phyloP scores from a whole-genome alignment of 2,113 vertebrate genomes.

The Ibidorhyncha struthersii region DNA sequence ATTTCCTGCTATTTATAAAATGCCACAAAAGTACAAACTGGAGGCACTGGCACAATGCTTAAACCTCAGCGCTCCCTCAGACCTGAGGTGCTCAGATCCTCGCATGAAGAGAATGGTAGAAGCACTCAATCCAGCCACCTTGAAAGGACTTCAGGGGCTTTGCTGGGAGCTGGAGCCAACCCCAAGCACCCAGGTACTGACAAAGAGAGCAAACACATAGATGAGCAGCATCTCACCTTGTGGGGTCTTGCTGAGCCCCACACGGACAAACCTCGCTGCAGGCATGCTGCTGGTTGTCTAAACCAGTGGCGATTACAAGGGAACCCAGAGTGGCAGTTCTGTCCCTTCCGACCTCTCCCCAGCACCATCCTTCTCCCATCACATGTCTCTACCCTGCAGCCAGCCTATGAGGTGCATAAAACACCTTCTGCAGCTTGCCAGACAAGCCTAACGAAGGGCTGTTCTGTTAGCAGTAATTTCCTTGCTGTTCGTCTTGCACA shows the following conservation, averaged over 20 bases:
- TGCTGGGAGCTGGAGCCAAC: background rate
- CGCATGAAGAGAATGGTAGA: background rate
- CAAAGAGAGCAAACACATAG: fast-evolving
- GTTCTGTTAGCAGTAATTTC: background rate
- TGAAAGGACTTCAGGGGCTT: background rate
- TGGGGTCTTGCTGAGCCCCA: background rate
- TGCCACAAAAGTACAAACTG: background rate
- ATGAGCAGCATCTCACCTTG: background rate
- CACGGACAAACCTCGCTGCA: background rate
- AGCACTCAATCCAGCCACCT: background rate
- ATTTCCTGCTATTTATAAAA: background rate
- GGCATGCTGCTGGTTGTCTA: background rate
- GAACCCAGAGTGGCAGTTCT: background rate
- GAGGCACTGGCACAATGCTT: background rate
- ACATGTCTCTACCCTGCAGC: background rate
- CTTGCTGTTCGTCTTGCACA: background rate
- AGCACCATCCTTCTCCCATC: background rate
- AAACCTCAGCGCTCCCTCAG: background rate
- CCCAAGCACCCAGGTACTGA: background rate
- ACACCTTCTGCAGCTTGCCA: background rate
- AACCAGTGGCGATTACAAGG: background rate
- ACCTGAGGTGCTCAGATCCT: background rate
- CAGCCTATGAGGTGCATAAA: background rate
- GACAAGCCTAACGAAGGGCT: background rate
- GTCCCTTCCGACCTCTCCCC: background rate